Percentiles rank a stretch among this genome's conserved stretches.
These are phyloP conservation scores for Drosophila grimshawi DNA, from an alignment of 1,140 invertebrate species.

Conservation along the genomic window DNA sequence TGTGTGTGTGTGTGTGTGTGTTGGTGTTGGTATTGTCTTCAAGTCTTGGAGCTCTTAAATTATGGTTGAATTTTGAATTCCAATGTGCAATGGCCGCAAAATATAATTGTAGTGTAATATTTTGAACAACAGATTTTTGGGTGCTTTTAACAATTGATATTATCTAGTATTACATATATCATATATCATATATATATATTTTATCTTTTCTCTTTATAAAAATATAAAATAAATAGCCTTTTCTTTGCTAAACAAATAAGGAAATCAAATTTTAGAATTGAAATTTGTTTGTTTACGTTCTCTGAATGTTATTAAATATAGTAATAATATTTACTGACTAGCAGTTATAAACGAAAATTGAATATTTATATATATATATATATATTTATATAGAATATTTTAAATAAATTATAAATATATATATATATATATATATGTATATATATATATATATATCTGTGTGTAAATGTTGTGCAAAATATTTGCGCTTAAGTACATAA, in stretches of 20 bases:
- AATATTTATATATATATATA: slow-evolving; percentile 42
- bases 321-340: slow-evolving; percentile 68
- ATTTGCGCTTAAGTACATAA: slow-evolving; percentile 70
- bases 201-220: slow-evolving; percentile 8
- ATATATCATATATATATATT: slow-evolving; percentile 19
- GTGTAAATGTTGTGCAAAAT: slow-evolving; percentile 22
- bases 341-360: slow-evolving; percentile 71
- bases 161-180: slow-evolving; percentile 29
- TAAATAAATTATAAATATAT: slow-evolving; percentile 70
- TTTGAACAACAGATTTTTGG: slow-evolving; percentile 51
- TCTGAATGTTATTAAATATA: slow-evolving; percentile 55
- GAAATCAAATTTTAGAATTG: slow-evolving; percentile 47
- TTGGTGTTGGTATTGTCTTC: slow-evolving; percentile 54
- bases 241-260: slow-evolving; percentile 69
- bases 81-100: slow-evolving; percentile 76
- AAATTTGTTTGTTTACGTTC: slow-evolving; percentile 47
- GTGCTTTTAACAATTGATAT: slow-evolving; percentile 38
- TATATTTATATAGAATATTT: slow-evolving; percentile 22
- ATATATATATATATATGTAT: slow-evolving; percentile 1
- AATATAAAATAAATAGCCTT: slow-evolving; percentile 74
- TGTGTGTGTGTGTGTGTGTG: slow-evolving; percentile 33
- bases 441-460: background rate
- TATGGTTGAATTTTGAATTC: slow-evolving; percentile 74
- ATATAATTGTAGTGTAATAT: slow-evolving; percentile 35
- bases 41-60: slow-evolving; percentile 79